Percentiles rank a stretch among this genome's conserved stretches.
Conservation (phyloP, 2,888 invertebrate genomes). For the Mimas tiliae region DNA sequence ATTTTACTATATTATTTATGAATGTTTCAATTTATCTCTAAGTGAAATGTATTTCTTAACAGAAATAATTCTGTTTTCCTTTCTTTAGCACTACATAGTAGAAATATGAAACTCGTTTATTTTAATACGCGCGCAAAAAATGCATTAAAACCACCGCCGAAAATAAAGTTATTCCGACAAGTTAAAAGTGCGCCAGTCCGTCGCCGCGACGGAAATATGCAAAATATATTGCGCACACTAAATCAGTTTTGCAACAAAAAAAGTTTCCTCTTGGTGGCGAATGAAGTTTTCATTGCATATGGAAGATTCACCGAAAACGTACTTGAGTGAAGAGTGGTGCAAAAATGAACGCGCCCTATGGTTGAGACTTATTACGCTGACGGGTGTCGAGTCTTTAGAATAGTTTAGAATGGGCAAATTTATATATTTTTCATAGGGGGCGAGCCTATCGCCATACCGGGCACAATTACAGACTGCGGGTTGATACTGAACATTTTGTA, state of each 20-base stretch:
- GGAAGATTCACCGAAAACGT: conserved; percentile 23
- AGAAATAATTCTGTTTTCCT: too few relatives aligned
- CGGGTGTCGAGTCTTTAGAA: background rate
- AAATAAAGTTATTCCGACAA: conserved; percentile 64
- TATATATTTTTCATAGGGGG: too few relatives aligned
- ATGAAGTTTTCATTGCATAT: conserved; percentile 32
- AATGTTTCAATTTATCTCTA: too few relatives aligned
- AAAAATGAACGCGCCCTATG: conserved; percentile 21
- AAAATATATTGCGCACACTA: conserved; percentile 61
- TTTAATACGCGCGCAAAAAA: conserved; percentile 41
- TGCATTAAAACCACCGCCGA: conserved; percentile 56
- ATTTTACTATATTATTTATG: too few relatives aligned
- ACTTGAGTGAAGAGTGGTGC: conserved; percentile 22
- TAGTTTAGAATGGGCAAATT: background rate
- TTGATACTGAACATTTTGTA: too few relatives aligned
- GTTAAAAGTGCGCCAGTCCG: conserved; percentile 57
- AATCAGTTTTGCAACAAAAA: conserved; percentile 44
- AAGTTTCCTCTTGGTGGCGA: conserved; percentile 32
- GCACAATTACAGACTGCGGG: too few relatives aligned
- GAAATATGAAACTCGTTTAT: conserved; percentile 24
- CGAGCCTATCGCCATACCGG: too few relatives aligned
- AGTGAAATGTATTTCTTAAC: too few relatives aligned
- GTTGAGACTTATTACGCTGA: conserved; percentile 23
- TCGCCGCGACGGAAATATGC: conserved; percentile 44
- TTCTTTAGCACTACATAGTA: too few relatives aligned